A percentile compares a stretch with the other conserved stretches of the same genome.
phyloP scores from a whole-genome alignment of 2,797 vertebrate species.

The Picus viridis region DNA sequence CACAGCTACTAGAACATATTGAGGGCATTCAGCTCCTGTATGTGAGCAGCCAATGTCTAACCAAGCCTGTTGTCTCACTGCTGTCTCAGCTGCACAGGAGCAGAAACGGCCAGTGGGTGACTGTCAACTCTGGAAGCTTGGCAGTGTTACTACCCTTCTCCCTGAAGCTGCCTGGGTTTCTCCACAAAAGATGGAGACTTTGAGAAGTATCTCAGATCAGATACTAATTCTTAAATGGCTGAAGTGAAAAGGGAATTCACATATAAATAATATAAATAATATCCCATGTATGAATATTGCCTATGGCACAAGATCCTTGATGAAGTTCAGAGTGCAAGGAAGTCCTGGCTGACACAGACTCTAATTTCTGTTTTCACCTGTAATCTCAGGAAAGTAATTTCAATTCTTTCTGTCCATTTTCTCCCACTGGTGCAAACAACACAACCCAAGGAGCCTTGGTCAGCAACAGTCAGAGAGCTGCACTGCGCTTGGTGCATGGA shows the following conservation, averaged over 20 bases:
- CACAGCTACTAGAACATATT: fast-evolving
- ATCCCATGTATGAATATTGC: not conserved
- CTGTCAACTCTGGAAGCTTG: not conserved
- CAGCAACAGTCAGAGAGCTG: not conserved
- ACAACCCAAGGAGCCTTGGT: not conserved
- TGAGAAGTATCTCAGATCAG: not conserved
- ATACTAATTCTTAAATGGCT: not conserved
- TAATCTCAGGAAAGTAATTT: not conserved
- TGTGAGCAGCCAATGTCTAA: not conserved
- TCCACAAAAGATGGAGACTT: not conserved
- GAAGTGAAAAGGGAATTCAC: not conserved
- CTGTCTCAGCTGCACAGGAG: not conserved
- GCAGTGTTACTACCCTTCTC: not conserved
- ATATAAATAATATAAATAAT: not conserved
- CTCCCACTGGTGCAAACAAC: not conserved
- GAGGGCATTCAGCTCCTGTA: not conserved
- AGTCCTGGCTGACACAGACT: not conserved
- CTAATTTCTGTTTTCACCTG: not conserved
- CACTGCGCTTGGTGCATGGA: not conserved
- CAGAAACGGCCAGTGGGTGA: not conserved
- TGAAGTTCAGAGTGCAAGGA: not conserved
- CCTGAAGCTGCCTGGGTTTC: not conserved
- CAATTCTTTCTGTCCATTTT: not conserved
- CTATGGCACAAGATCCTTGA: not conserved
- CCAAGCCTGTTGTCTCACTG: not conserved